phyloP scores from a whole-genome alignment of 2,113 vertebrate species.

The Pelecanus crispus region DNA sequence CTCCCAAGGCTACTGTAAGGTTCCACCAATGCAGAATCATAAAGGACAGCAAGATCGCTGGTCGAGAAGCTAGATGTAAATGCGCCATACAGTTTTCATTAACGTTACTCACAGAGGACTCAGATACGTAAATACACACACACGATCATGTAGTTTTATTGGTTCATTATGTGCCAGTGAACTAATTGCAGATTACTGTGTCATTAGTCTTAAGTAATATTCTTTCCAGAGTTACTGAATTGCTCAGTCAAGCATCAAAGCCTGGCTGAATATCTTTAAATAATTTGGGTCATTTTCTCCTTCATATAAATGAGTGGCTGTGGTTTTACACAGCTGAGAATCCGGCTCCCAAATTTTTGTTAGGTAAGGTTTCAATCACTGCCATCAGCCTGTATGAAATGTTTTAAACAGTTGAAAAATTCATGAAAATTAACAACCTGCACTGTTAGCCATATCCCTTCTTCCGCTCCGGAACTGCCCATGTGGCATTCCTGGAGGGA shows the following conservation, averaged over 20 bases:
- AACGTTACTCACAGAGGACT: background rate
- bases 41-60: background rate
- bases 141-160: background rate
- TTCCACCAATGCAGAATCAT: background rate
- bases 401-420: background rate
- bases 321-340: background rate
- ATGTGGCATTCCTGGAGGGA: background rate
- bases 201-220: background rate
- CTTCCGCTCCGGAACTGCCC: background rate
- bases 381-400: background rate
- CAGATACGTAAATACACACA: background rate
- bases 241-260: background rate
- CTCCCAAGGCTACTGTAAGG: background rate
- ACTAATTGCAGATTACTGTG: background rate
- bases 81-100: background rate
- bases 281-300: background rate
- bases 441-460: background rate
- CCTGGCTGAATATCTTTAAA: background rate
- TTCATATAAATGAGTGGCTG: background rate
- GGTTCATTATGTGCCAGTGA: background rate
- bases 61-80: background rate
- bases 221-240: background rate
- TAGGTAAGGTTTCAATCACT: background rate
- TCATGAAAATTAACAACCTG: background rate
- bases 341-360: background rate